Evolutionary conservation across 1,140 invertebrate genomes (phyloP).

Genomic region (Scylla paramamosain): DNA sequence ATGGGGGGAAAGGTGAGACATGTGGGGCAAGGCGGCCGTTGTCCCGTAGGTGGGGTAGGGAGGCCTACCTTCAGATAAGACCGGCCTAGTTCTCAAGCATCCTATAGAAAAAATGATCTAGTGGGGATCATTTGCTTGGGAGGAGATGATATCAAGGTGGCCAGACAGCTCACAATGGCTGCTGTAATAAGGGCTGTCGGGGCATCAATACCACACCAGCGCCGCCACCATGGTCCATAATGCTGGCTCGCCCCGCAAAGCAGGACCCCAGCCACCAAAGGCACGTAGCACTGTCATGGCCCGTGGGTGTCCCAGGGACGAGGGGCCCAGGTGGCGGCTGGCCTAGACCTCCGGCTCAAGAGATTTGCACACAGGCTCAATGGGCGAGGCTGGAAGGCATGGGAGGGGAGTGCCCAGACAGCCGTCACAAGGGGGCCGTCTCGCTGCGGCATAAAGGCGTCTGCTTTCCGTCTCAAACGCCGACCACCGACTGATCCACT

Average conservation of each 20-base stretch:
- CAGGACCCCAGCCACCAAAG: neutral
- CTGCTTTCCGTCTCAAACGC: neutral
- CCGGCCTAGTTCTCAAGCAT: constrained; percentile 44
- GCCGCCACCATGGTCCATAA: neutral
- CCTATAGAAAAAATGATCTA: constrained; percentile 53
- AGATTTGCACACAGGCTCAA: constrained; percentile 69
- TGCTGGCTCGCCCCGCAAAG: neutral
- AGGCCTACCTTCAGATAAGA: neutral
- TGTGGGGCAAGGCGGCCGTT: neutral
- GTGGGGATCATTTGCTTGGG: constrained; percentile 29
- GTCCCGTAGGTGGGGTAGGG: neutral
- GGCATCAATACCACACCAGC: neutral
- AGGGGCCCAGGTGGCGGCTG: constrained; percentile 56
- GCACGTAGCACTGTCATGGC: constrained; percentile 48
- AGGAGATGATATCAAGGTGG: constrained; percentile 58
- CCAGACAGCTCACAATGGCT: neutral
- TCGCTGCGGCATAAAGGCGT: neutral
- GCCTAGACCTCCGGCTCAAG: constrained; percentile 36
- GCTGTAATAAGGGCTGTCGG: constrained; percentile 31
- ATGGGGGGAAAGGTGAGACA: neutral
- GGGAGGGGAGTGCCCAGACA: neutral
- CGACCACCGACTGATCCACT: neutral
- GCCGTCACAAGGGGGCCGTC: neutral
- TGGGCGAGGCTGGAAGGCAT: neutral
- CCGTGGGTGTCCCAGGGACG: neutral